A percentile compares a stretch with the other conserved stretches of the same genome.
Evolutionary conservation across 2,888 invertebrate genomes (phyloP).

Genomic region (Platycheirus albimanus): DNA sequence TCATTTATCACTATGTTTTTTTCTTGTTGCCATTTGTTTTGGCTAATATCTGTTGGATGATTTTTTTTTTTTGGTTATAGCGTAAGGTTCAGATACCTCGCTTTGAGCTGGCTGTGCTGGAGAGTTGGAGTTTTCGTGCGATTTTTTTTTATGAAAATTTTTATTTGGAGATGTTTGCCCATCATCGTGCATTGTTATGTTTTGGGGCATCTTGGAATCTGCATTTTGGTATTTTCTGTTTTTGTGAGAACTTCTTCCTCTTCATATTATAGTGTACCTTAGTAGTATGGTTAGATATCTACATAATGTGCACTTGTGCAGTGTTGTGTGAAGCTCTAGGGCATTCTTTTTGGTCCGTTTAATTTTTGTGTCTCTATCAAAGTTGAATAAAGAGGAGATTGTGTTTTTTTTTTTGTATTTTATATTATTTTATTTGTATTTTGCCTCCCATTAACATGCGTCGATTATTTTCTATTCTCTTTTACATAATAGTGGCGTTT

Average conservation of each 20-base stretch:
- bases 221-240: conserved; percentile 32
- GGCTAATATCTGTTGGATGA: conserved; percentile 28
- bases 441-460: not conserved
- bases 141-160: conserved; percentile 36
- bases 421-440: too few species aligned
- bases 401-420: conserved; percentile 15
- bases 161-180: conserved; percentile 70
- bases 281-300: not conserved
- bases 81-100: conserved; percentile 1
- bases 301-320: too few species aligned
- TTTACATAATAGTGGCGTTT: conserved; percentile 46
- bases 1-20: conserved; percentile 53
- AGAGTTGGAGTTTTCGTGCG: not conserved
- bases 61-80: conserved; percentile 2
- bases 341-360: conserved; percentile 76
- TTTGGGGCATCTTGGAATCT: conserved; percentile 69
- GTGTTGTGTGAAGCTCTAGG: conserved; percentile 75
- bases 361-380: conserved; percentile 75
- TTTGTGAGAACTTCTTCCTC: conserved; percentile 67
- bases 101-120: too few species aligned
- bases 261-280: too few species aligned
- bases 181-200: conserved; percentile 67
- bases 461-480: conserved; percentile 30
- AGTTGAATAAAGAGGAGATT: conserved; percentile 11
- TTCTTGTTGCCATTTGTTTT: conserved; percentile 39